Evolutionary conservation across 2,797 vertebrate genomes (phyloP), one percentile per base, ranked within the genome.

Genomic region (Glyptemys insculpta): DNA sequence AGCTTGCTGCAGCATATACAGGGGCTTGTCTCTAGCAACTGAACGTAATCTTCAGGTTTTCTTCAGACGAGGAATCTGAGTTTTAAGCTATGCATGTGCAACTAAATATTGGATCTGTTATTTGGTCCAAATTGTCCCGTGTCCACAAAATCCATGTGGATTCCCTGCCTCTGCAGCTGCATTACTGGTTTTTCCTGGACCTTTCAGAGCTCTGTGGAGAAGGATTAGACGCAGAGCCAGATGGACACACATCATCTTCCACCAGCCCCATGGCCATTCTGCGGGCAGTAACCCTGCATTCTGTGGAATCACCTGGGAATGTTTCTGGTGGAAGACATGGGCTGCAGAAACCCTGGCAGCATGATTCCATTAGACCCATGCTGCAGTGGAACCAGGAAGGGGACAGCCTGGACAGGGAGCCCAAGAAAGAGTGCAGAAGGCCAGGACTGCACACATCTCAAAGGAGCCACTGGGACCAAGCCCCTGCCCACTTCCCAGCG

Each of bases 321-420:
- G 53, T 21, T 78, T 47, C 54, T 1, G 1, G 5, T 9, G 49
- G 87, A 1, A 19, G 81, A 0, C 0, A 7, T 2, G 79, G 56
- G 56, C 76, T 47, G 81, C 74, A 85, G 79, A 81, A 52, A 68
- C 44, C 72, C 62, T 68, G 25, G 56, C 11, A 78, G 27, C 11
- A 9, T 18, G 44, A 31, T 12, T 86, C 41, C 85, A 53, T 34
- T 65, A 11, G 65, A n/a, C 23, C 4, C 14, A 25, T 79, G 34
- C 57, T 72, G 76, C 19, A 6, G 68, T n/a, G 54, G 11, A 76
- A 44, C 5, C 37, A 80, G 23, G 16, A 80, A 85, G 16, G 72
- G 49, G 27, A 29, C 56, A 57, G 56, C 56, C 11, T 57, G 56
- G 12, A 57, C 47, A 44, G 9, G 49, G 49, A 88, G 19, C 31